A percentile compares a stretch with the other conserved stretches of the same genome.
Conservation (phyloP, 2,113 vertebrate species). For the Emydura subglobosa region DNA sequence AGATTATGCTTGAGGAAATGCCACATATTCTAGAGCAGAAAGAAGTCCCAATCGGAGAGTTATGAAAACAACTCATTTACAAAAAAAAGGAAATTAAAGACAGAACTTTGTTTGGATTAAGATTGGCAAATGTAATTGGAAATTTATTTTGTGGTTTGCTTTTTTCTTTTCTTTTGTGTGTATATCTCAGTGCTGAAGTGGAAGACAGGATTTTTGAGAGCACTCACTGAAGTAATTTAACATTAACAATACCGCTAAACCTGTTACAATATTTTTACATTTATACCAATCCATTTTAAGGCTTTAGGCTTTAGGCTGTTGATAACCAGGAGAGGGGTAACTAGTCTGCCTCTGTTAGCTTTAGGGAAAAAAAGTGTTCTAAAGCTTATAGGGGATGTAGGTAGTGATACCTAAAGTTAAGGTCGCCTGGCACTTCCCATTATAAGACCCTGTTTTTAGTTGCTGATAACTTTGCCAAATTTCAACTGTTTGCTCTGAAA, state of each 20-base stretch:
- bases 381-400: no score
- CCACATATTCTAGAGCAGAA: neutral
- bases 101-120: neutral
- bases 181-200: neutral
- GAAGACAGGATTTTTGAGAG: neutral
- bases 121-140: neutral
- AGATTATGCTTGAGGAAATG: neutral
- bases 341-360: no score
- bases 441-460: no score
- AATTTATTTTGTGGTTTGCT: neutral
- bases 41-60: neutral
- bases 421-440: no score
- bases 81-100: neutral
- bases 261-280: neutral
- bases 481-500: no score
- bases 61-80: neutral
- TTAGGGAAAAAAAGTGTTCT: no score
- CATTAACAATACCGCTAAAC: neutral
- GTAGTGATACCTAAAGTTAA: no score
- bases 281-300: neutral
- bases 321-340: no score
- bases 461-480: no score
- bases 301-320: neutral
- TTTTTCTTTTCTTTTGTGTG: neutral
- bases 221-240: conserved; percentile 5